Evolutionary conservation across 2,797 vertebrate genomes (phyloP), one percentile per base, ranked within the genome.

Genomic region (Potorous gilbertii): DNA sequence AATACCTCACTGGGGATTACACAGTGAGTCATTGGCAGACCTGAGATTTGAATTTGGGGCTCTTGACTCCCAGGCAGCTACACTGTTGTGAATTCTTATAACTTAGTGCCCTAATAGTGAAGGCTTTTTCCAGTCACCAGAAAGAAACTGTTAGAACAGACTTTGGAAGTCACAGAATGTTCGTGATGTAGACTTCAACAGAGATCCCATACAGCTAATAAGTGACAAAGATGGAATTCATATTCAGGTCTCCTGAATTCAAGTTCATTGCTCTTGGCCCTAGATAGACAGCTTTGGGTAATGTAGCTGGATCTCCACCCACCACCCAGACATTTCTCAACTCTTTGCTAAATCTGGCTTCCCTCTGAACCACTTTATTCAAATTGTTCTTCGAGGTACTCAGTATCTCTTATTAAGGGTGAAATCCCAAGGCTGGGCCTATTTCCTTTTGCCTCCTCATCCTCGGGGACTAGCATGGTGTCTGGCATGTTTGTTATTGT

Each of bases 41-140:
- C 52, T 93, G 57, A 0, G 0, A 3, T 0, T 0, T 40, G 50
- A 91, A 90, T 16, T n/a, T 18, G 13, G 94, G 62, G 52, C 54
- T 92, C 96, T 12, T 28, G 0, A 1, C 97, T 97, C 95, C 66
- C 92, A 29, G 93, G 57, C 52, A 40, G 9, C 90, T 54, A 50
- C 3, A 21, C 54, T 1, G 0, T 93, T n/a, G 14, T 74, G n/a
- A n/a, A 40, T 74, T n/a, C n/a, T 74, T 74, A 40, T 40, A 40
- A 40, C 28, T 27, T 81, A 27, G 8, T 27, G 40, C 27, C 74
- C 74, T 46, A 46, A 9, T 46, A 81, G 40, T 81, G 21, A 81
- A 89, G 93, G 93, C 95, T 93, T 92, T 81, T 81, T 46, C 5
- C 11, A 40, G 3, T 46, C 1, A 27, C 97, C 59, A 5, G 34